Percentiles rank a stretch among this genome's conserved stretches.
Evolutionary conservation across 2,113 vertebrate genomes (phyloP).

Genomic region (Axis porcinus): DNA sequence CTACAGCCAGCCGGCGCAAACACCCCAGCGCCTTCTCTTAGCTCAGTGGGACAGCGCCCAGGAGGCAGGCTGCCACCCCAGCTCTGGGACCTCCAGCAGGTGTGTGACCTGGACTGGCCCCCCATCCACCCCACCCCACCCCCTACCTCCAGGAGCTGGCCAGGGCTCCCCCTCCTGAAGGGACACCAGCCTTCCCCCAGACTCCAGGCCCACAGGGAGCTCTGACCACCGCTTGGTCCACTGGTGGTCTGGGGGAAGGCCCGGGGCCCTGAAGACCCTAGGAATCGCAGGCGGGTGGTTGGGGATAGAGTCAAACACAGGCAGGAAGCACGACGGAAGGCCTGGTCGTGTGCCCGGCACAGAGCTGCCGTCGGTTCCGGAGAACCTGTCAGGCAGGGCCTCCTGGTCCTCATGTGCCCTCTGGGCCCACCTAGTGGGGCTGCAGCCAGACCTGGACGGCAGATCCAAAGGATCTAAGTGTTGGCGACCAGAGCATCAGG

Average conservation of each 20-base stretch:
- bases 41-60: neutral
- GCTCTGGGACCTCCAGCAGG: neutral
- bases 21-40: neutral
- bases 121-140: accelerated
- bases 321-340: neutral
- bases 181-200: neutral
- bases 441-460: neutral
- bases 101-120: neutral
- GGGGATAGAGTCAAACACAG: neutral
- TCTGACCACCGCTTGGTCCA: accelerated
- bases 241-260: neutral
- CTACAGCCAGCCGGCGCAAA: neutral
- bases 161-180: accelerated
- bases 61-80: neutral
- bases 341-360: accelerated
- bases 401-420: neutral
- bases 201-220: neutral
- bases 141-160: neutral
- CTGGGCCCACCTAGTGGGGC: accelerated
- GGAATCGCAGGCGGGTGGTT: neutral
- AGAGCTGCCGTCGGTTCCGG: accelerated
- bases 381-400: accelerated
- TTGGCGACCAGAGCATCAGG: accelerated
- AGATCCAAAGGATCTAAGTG: accelerated
- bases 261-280: neutral